Evolutionary conservation across 2,888 invertebrate species (phyloP), one percentile per base, ranked within the genome.

Genomic region (Trisateles emortualis): DNA sequence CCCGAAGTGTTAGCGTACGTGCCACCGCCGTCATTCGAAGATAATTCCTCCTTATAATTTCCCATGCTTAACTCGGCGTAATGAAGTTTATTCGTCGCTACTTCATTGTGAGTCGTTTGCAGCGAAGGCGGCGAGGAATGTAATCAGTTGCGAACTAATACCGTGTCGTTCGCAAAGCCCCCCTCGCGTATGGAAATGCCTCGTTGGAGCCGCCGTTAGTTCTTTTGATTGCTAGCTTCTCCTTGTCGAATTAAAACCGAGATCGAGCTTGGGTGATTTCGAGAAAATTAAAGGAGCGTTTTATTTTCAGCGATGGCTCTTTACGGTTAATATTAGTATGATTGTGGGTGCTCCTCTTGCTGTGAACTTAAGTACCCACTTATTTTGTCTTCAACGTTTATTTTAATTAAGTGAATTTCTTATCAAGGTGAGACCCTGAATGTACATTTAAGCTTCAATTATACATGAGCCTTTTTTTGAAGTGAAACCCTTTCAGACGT

Each of bases 61-160:
- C 84, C 88, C 84, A 90, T 90, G 86, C 88, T 90, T 89, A 90
- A 91, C 88, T 88, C 83, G 81, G 80, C 77, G 87, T 91, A 90
- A 92, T 92, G 88, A 90, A 92, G 91, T 92, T 91, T 91, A 93
- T 92, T 90, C 89, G 86, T 84, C 86, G 88, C 86, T 89, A 89
- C 89, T 90, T 87, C 88, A 90, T 88, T 89, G 86, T 81, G 85
- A 90, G 86, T 86, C 88, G 87, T 90, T 89, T 85, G 84, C 79
- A 80, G 78, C 77, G 81, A 76, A 84, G 82, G 81, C 82, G 84
- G 79, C 84, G 79, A 81, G 86, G 88, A 92, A 91, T 90, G 92
- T 92, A 92, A 92, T 92, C 90, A 91, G 90, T 89, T 90, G 88
- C 83, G 86, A 92, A 91, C 91, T 92, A 90, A 92, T 89, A 90